These are phyloP conservation scores for Gymnopithys bicolor DNA, from an alignment of 2,797 vertebrate genomes.

Conservation along the genomic window DNA sequence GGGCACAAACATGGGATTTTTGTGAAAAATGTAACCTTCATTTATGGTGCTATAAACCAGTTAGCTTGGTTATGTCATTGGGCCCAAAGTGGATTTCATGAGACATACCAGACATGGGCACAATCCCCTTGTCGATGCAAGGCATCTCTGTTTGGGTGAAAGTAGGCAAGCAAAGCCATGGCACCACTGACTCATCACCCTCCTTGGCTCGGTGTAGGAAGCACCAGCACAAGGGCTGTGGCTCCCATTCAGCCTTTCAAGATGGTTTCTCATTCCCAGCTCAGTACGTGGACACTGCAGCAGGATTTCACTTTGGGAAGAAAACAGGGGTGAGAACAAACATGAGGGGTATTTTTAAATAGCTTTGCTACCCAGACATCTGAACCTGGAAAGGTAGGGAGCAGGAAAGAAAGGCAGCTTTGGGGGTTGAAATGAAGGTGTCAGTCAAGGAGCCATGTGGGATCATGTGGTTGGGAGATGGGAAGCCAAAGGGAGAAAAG, in stretches of 20 bases:
- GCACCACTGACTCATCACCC: background rate
- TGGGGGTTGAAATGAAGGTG: background rate
- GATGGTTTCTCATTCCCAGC: background rate
- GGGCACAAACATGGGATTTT: background rate
- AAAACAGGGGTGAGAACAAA: background rate
- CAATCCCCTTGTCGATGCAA: background rate
- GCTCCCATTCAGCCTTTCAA: background rate
- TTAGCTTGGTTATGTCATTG: background rate
- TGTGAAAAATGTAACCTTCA: background rate
- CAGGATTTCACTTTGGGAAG: background rate
- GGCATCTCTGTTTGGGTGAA: background rate
- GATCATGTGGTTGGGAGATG: background rate
- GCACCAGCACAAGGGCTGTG: background rate
- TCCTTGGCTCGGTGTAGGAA: background rate
- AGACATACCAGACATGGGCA: background rate
- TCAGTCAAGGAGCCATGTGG: background rate
- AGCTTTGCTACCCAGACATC: background rate
- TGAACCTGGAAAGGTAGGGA: background rate
- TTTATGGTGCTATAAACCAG: background rate
- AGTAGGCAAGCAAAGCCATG: background rate
- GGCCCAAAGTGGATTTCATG: background rate
- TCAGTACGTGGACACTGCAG: accelerated
- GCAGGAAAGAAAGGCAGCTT: background rate
- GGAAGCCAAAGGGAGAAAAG: background rate
- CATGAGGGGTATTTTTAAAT: background rate